Percentiles rank a stretch among this genome's conserved stretches.
These are phyloP conservation scores for Macrotrachela quadricornifera DNA, from an alignment of 1,140 invertebrate genomes.

Conservation along the genomic window DNA sequence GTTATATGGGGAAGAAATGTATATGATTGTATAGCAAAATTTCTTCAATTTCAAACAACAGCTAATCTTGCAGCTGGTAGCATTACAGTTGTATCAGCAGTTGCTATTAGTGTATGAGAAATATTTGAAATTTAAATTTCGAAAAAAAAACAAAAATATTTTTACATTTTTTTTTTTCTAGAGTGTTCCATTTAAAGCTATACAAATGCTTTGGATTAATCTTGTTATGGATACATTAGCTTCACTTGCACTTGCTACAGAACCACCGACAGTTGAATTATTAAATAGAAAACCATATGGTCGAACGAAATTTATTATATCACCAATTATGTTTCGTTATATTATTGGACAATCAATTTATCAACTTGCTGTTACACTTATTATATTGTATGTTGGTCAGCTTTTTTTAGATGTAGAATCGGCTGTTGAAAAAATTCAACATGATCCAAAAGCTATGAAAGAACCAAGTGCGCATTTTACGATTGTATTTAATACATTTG, in stretches of 20 bases:
- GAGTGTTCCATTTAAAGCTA: slow-evolving; percentile 20
- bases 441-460: slow-evolving; percentile 50
- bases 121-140: too few species aligned
- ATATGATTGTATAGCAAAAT: slow-evolving; percentile 29
- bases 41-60: slow-evolving; percentile 38
- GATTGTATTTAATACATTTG: slow-evolving; percentile 97
- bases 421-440: slow-evolving; percentile 1
- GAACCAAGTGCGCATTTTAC: slow-evolving; percentile 88
- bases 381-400: slow-evolving; percentile 10
- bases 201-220: slow-evolving; percentile 11
- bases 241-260: slow-evolving; percentile 9
- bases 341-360: slow-evolving; percentile 8
- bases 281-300: slow-evolving; percentile 10
- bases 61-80: slow-evolving; percentile 50
- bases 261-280: slow-evolving; percentile 7
- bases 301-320: slow-evolving; percentile 7
- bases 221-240: slow-evolving; percentile 10
- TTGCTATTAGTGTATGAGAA: slow-evolving; percentile 29
- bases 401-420: neutral
- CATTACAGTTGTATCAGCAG: slow-evolving; percentile 5
- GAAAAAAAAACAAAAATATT: too few species aligned
- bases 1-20: slow-evolving; percentile 32
- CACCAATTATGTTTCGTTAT: slow-evolving; percentile 1
- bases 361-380: slow-evolving; percentile 5
- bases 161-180: too few species aligned